A percentile compares a stretch with the other conserved stretches of the same genome.
Conservation (phyloP, 2,113 vertebrate species). For the Antechinus stuartii region DNA sequence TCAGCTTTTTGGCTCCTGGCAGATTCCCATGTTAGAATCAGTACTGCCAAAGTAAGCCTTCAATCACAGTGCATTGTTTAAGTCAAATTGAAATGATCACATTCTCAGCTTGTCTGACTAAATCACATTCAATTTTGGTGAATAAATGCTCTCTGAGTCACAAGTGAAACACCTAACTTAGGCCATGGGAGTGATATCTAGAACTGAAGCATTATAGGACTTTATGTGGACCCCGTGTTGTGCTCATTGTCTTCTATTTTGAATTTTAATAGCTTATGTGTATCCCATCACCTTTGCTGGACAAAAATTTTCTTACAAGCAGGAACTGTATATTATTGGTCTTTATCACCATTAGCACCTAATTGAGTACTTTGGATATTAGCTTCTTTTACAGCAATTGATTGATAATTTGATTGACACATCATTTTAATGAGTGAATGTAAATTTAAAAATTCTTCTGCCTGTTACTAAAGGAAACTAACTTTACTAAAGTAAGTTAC, state of each 20-base stretch:
- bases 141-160: neutral
- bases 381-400: neutral
- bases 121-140: neutral
- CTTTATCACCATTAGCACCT: neutral
- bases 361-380: neutral
- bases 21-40: neutral
- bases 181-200: neutral
- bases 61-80: neutral
- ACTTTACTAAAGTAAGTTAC: too few relatives aligned
- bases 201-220: neutral
- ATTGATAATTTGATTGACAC: neutral
- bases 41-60: neutral
- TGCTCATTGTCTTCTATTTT: neutral
- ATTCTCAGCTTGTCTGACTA: neutral
- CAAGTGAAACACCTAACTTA: neutral
- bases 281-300: neutral
- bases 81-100: neutral
- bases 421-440: neutral
- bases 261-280: neutral
- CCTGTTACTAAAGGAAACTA: neutral
- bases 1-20: neutral
- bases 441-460: neutral
- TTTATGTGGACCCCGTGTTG: neutral
- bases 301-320: neutral
- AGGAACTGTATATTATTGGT: neutral